Evolutionary conservation across 2,888 invertebrate species (phyloP), one percentile per base, ranked within the genome.

Genomic region (Nysson spinosus): DNA sequence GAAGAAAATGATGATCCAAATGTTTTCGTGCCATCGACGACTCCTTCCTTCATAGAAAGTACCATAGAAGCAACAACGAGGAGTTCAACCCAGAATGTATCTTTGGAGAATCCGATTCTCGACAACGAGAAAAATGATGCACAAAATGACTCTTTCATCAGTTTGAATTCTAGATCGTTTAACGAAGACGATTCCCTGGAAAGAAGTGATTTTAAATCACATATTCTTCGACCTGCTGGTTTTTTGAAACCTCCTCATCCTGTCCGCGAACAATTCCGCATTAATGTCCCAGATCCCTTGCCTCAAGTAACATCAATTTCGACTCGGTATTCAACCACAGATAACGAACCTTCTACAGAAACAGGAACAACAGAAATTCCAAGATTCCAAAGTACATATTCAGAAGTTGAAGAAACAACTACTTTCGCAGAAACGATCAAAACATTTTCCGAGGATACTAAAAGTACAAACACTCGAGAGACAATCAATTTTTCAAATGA

Each of bases 221-320:
- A 17, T n/a, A 2, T 20, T 9, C 20, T 35, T 7, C 12, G 60
- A 34, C 70, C 74, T 1, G 34, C 55, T 0, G 43, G 52, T n/a
- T 65, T 75, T 20, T 34, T 75, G 16, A 47, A 69, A 16, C 70
- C 81, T 17, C 77, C 77, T 0, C 46, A 65, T 20, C 42, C 42
- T 17, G 14, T 14, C 1, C 52, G 30, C 2, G 42, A 24, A 4
- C 66, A 67, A 3, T 83, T 82, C 19, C 69, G 72, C 0, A 78
- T 82, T 44, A 81, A 68, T 1, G 68, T 81, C 3, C 68, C 78
- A 0, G 75, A 78, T 19, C 4, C 58, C 1, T 50, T 55, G 0
- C 11, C 50, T 0, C 37, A 32, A 4, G 63, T 40, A 4, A 42
- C 73, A 3, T 49, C 62, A 6, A 11, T 51, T 12, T 4, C 28